Evolutionary conservation across 2,113 vertebrate species (phyloP), one percentile per base, ranked within the genome.

Genomic region (Brachypodius melanocephalos): DNA sequence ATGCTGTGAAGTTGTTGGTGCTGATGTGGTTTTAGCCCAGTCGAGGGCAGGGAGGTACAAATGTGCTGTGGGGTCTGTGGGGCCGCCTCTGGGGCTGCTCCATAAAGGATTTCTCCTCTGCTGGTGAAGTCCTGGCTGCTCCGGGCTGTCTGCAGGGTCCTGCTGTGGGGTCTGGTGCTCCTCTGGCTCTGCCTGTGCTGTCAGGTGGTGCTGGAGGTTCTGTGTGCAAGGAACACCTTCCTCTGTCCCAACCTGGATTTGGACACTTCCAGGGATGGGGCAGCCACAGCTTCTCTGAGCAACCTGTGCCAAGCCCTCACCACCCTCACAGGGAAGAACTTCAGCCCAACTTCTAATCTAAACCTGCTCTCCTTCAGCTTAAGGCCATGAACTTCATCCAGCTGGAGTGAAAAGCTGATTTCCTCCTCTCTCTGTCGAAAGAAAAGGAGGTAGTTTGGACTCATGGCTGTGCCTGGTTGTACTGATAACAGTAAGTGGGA

Each of bases 71-170:
- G 54, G 24, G n/a, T 42, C n/a, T 24, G 63, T 2, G 5, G 14
- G 46, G 5, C 42, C n/a, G 40, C n/a, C n/a, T 24, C 59, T 2
- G 5, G 14, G 46, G 5, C 42, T 36, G 40, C n/a, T 40, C 55
- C 45, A 12, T 4, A 2, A 1, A 15, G 82, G 38, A 17, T 82
- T 78, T 22, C 43, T 63, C 7, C 59, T 57, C 38, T 36, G 28
- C 42, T 42, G 36, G 29, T 1, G 1, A 14, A 31, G 10, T n/a
- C 31, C 71, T 48, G 21, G 31, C 58, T 2, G 0, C 15, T 31
- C 28, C 73, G 32, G 62, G 48, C 55, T 83, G 36, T 48, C 52
- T 42, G 43, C 21, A 3, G 31, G 5, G 7, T 71, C 48, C 91
- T 75, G 57, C 17, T 18, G 14, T 12, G 61, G 20, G 22, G 19